Conservation (phyloP, 1,140 invertebrate species). For the Ips nitidus region DNA sequence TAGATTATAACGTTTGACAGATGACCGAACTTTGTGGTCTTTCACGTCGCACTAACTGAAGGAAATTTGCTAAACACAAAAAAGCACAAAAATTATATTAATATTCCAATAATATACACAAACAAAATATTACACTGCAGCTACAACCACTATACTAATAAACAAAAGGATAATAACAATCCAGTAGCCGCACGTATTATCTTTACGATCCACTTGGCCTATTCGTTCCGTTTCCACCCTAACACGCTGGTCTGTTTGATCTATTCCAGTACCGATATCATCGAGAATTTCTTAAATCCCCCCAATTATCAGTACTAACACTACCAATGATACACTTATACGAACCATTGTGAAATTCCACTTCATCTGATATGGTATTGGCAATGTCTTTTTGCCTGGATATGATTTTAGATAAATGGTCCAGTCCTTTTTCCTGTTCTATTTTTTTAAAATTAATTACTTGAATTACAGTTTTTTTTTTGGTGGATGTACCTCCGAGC, state of each 20-base stretch:
- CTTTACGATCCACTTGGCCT: conserved; percentile 64
- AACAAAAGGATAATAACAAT: conserved; percentile 66
- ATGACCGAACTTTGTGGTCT: too few relatives aligned
- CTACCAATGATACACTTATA: not conserved
- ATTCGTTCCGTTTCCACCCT: conserved; percentile 68
- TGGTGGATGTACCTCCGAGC: conserved; percentile 41
- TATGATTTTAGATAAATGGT: conserved; percentile 74
- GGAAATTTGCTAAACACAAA: too few relatives aligned
- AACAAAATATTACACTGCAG: conserved; percentile 38
- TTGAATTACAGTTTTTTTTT: not conserved
- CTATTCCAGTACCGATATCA: conserved; percentile 74
- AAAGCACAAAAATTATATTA: too few relatives aligned
- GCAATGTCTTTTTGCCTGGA: conserved; percentile 77
- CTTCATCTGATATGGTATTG: conserved; percentile 72
- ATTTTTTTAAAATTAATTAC: conserved; percentile 27
- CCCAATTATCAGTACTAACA: not conserved
- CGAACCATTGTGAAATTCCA: conserved; percentile 76
- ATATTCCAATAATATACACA: not conserved
- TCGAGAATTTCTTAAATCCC: conserved; percentile 75
- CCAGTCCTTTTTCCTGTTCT: conserved; percentile 78
- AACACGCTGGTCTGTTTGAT: conserved; percentile 67
- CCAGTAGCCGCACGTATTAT: conserved; percentile 74
- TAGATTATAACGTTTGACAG: too few relatives aligned
- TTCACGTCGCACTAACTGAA: too few relatives aligned
- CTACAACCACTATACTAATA: conserved; percentile 55